These are phyloP conservation scores for Antedon mediterranea DNA, from an alignment of 53 echinoderm and acorn worm species.

Conservation along the genomic window DNA sequence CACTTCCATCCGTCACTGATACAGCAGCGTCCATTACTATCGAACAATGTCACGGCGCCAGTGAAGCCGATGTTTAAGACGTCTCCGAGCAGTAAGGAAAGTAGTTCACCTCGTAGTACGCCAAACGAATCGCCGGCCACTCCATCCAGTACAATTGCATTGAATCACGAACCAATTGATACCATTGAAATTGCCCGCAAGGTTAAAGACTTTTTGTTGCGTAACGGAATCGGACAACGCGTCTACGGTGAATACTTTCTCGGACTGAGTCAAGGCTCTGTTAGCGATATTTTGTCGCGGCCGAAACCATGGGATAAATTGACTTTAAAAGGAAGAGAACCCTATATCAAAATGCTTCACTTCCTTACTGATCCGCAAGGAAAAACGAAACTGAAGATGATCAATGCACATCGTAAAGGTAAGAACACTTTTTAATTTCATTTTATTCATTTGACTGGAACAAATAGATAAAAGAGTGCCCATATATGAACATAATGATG, in stretches of 20 bases:
- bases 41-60: slow-evolving; percentile 9
- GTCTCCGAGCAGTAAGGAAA: slow-evolving; percentile 21
- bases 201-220: slow-evolving; percentile 75
- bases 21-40: slow-evolving; percentile 2
- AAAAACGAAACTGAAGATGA: slow-evolving; percentile 69
- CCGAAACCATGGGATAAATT: slow-evolving; percentile 97
- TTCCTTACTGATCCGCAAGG: slow-evolving; percentile 73
- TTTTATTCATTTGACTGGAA: too few relatives aligned
- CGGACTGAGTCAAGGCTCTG: slow-evolving; percentile 87
- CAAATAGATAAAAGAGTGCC: too few relatives aligned
- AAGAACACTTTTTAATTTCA: slow-evolving; percentile 4
- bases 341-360: slow-evolving; percentile 95
- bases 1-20: slow-evolving; percentile 12
- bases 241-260: slow-evolving; percentile 95
- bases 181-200: slow-evolving; percentile 65
- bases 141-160: slow-evolving; percentile 9
- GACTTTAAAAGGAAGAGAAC: slow-evolving; percentile 89
- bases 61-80: slow-evolving; percentile 17
- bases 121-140: slow-evolving; percentile 27
- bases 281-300: slow-evolving; percentile 83
- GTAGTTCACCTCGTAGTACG: slow-evolving; percentile 11
- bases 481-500: too few relatives aligned
- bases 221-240: slow-evolving; percentile 82
- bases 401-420: slow-evolving; percentile 94
- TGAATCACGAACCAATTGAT: slow-evolving; percentile 74